phyloP scores from a whole-genome alignment of 2,888 invertebrate species.

The Linyphia triangularis region DNA sequence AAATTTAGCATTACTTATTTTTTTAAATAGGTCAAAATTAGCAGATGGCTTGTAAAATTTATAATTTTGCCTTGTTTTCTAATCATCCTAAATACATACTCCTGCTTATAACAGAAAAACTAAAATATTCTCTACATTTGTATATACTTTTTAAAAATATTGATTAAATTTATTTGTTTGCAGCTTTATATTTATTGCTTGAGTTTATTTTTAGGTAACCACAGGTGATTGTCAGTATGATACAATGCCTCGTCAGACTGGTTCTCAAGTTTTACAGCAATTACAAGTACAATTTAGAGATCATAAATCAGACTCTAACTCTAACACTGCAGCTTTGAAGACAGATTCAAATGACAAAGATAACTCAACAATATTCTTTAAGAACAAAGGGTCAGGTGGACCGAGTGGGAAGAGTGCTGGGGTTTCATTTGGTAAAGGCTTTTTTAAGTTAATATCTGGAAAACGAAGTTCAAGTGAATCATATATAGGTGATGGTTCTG shows the following conservation, averaged over 20 bases:
- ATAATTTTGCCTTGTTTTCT: too few species aligned
- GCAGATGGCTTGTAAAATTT: too few species aligned
- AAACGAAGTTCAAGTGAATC: conserved; percentile 92
- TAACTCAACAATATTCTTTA: not conserved
- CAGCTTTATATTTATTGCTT: not conserved
- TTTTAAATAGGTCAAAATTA: too few species aligned
- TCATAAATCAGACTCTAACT: conserved; percentile 6
- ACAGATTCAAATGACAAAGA: conserved; percentile 3
- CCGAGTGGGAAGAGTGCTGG: conserved; percentile 79
- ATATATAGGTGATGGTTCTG: conserved; percentile 87
- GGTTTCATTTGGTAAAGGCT: conserved; percentile 88
- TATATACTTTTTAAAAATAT: too few species aligned
- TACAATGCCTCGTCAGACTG: conserved; percentile 77
- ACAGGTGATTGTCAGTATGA: conserved; percentile 56
- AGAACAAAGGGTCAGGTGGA: conserved; percentile 34
- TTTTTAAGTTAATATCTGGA: conserved; percentile 81
- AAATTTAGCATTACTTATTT: too few species aligned
- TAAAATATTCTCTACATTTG: too few species aligned
- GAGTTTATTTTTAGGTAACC: conserved; percentile 34
- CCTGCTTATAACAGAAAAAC: too few species aligned
- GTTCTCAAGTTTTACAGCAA: conserved; percentile 74
- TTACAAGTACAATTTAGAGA: conserved; percentile 69
- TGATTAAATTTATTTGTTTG: too few species aligned
- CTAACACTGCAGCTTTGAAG: not conserved
- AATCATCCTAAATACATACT: too few species aligned